Evolutionary conservation across 2,797 vertebrate genomes (phyloP).

Genomic region (Fistularia commersonii): DNA sequence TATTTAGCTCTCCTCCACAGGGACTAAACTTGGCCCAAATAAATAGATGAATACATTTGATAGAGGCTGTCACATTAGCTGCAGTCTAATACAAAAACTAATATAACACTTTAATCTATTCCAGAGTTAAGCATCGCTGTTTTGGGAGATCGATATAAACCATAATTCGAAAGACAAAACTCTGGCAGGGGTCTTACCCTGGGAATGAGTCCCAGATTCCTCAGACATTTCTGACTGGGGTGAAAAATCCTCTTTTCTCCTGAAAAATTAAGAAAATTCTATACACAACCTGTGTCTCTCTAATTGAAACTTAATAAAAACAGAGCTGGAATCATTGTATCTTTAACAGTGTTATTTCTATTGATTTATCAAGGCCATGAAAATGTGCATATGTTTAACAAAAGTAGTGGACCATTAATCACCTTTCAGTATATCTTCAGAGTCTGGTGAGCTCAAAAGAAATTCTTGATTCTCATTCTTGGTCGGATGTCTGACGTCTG

Average conservation of each 20-base stretch:
- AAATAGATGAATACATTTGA: conserved; percentile 7
- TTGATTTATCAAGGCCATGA: too few relatives aligned
- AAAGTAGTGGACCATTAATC: too few relatives aligned
- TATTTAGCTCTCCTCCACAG: conserved; percentile 1
- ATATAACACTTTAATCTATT: conserved; percentile 3
- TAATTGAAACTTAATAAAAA: not conserved
- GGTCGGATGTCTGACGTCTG: too few relatives aligned
- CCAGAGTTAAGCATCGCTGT: conserved; percentile 11
- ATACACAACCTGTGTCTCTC: not conserved
- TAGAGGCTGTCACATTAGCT: conserved; percentile 5
- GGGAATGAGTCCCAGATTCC: conserved; percentile 8
- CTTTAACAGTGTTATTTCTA: not conserved
- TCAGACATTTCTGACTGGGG: conserved; percentile 1
- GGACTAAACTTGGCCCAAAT: conserved; percentile 2
- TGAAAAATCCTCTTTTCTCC: conserved; percentile 7
- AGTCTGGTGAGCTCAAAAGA: too few relatives aligned
- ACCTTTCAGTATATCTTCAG: too few relatives aligned
- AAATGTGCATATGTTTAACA: too few relatives aligned
- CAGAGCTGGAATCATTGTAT: too few relatives aligned
- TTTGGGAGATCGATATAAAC: conserved; percentile 7
- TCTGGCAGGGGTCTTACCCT: conserved; percentile 1
- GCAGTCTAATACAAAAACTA: conserved; percentile 1
- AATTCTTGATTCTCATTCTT: too few relatives aligned
- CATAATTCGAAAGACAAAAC: conserved; percentile 10
- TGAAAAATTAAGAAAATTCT: not conserved